Evolutionary conservation across 2,797 vertebrate species (phyloP).

Genomic region (Prunella strophiata): DNA sequence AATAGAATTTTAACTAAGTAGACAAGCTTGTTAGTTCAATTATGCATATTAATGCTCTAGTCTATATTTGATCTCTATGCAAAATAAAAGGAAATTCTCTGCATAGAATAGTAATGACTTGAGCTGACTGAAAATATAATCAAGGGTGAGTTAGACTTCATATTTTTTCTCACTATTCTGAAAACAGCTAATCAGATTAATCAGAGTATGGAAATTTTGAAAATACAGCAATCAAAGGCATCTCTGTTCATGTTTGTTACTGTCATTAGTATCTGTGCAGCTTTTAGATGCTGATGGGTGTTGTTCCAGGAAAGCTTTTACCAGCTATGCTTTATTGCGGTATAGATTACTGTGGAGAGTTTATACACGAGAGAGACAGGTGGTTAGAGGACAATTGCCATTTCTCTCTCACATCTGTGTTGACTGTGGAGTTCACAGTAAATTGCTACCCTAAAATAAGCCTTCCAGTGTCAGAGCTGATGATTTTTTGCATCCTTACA

Average conservation of each 20-base stretch:
- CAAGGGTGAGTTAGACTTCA: background rate
- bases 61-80: background rate
- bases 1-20: background rate
- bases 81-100: constrained; percentile 1
- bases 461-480: background rate
- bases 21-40: background rate
- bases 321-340: background rate
- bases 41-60: background rate
- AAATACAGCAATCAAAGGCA: background rate
- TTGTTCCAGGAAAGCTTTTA: background rate
- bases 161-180: background rate
- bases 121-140: background rate
- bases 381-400: background rate
- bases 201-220: background rate
- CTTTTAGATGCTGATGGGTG: background rate
- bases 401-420: background rate
- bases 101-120: background rate
- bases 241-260: background rate
- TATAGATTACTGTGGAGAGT: background rate
- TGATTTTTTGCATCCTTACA: background rate
- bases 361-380: background rate
- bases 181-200: background rate
- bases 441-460: background rate
- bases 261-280: background rate
- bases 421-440: background rate